These are phyloP conservation scores for Coregonus ussuriensis DNA, from an alignment of 2,797 vertebrate genomes.

Conservation along the genomic window DNA sequence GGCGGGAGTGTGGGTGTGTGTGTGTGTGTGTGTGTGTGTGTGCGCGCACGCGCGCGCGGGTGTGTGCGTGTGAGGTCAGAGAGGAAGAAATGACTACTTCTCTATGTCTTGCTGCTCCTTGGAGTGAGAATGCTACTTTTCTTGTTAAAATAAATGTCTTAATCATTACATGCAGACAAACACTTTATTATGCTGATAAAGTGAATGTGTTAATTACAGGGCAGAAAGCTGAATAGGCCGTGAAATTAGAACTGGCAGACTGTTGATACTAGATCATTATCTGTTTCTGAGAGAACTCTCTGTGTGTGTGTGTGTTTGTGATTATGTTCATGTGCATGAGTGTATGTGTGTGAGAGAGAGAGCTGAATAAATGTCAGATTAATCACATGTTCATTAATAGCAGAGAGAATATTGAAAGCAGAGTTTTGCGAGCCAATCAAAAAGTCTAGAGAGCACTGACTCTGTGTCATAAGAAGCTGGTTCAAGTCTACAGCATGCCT, in stretches of 20 bases:
- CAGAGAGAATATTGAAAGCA: not conserved
- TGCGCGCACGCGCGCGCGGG: not conserved
- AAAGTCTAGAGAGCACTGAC: not conserved
- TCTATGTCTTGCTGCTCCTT: conserved; percentile 15
- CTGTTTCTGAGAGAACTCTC: conserved; percentile 12
- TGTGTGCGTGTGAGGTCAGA: not conserved
- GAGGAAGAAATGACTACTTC: conserved; percentile 5
- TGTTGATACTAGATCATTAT: conserved; percentile 10
- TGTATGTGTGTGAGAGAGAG: not conserved
- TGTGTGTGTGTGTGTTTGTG: not conserved
- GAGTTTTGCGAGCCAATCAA: not conserved
- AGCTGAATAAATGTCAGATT: too few relatives aligned
- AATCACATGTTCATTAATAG: conserved; percentile 8
- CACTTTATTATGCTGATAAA: conserved; percentile 14
- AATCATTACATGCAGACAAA: conserved; percentile 9
- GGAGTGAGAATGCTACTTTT: conserved; percentile 9
- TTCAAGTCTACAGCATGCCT: too few relatives aligned
- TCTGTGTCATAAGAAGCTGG: not conserved
- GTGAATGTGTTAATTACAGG: conserved; percentile 21
- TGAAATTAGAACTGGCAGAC: not conserved
- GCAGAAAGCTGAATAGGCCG: not conserved
- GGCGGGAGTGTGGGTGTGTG: not conserved
- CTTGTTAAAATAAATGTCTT: conserved; percentile 11
- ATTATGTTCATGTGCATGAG: not conserved
- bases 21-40: not conserved